Evolutionary conservation across 1,140 invertebrate species (phyloP).

Genomic region (Philotrypesis tridentata): DNA sequence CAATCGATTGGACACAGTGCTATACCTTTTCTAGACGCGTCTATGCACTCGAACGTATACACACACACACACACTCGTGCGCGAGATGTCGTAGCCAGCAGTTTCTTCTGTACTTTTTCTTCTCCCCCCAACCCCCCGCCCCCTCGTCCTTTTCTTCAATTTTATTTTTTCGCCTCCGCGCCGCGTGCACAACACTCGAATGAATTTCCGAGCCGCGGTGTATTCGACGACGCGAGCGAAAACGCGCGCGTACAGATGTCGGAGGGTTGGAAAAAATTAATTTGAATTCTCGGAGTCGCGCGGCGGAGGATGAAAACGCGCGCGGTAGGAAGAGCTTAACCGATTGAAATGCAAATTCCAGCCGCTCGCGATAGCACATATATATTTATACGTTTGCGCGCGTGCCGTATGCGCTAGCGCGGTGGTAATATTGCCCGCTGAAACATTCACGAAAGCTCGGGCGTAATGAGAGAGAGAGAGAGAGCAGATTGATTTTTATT

Average conservation of each 20-base stretch:
- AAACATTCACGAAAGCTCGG: too few relatives aligned
- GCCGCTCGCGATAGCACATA: neutral
- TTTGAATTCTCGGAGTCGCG: neutral
- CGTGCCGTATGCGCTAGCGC: too few relatives aligned
- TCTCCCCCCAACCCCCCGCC: too few relatives aligned
- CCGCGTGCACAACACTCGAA: too few relatives aligned
- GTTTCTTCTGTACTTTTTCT: neutral
- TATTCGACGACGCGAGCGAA: too few relatives aligned
- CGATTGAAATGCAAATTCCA: neutral
- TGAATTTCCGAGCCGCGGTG: neutral
- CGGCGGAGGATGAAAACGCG: neutral
- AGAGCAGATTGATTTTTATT: too few relatives aligned
- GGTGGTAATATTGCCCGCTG: too few relatives aligned
- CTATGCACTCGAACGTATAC: neutral
- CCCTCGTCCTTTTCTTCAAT: neutral
- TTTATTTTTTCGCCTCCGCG: too few relatives aligned
- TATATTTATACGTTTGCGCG: too few relatives aligned
- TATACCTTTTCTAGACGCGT: conserved; percentile 53
- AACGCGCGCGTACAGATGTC: too few relatives aligned
- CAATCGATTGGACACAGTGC: conserved; percentile 70
- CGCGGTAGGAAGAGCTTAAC: neutral
- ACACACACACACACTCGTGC: neutral
- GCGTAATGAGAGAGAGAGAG: too few relatives aligned
- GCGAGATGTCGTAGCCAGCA: neutral
- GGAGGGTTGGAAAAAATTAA: too few relatives aligned